Evolutionary conservation across 2,888 invertebrate species (phyloP).

Genomic region (Caenorhabditis imperialis): DNA sequence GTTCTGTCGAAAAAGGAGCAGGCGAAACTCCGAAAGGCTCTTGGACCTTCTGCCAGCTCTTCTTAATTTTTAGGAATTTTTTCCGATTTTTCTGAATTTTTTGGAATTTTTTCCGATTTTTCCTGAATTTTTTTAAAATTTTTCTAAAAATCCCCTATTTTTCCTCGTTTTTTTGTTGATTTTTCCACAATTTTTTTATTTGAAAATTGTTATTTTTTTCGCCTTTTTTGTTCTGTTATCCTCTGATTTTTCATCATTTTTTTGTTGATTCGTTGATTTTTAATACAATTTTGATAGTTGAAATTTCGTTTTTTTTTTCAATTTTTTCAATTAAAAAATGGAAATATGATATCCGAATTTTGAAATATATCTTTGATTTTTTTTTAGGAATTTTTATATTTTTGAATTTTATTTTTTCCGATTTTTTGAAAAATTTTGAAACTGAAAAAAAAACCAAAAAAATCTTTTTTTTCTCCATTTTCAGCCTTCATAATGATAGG

Average conservation of each 20-base stretch:
- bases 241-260: no score
- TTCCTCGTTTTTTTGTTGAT: conserved; percentile 2
- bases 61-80: conserved; percentile 10
- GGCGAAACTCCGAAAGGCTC: conserved; percentile 62
- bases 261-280: no score
- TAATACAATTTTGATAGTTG: no score
- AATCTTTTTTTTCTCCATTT: background rate
- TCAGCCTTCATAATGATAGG: conserved; percentile 59
- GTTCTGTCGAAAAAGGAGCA: conserved; percentile 72
- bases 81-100: conserved; percentile 23
- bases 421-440: no score
- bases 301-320: no score
- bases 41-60: conserved; percentile 48
- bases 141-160: conserved; percentile 16
- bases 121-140: conserved; percentile 18
- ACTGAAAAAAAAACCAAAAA: background rate
- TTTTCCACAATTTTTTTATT: background rate
- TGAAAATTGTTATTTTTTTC: no score
- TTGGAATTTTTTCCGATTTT: conserved; percentile 10
- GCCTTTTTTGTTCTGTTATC: no score
- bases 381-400: no score
- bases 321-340: no score
- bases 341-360: no score
- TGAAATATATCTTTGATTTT: no score
- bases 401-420: no score